Evolutionary conservation across 2,113 vertebrate species (phyloP).

Genomic region (Microcebus tavaratra): DNA sequence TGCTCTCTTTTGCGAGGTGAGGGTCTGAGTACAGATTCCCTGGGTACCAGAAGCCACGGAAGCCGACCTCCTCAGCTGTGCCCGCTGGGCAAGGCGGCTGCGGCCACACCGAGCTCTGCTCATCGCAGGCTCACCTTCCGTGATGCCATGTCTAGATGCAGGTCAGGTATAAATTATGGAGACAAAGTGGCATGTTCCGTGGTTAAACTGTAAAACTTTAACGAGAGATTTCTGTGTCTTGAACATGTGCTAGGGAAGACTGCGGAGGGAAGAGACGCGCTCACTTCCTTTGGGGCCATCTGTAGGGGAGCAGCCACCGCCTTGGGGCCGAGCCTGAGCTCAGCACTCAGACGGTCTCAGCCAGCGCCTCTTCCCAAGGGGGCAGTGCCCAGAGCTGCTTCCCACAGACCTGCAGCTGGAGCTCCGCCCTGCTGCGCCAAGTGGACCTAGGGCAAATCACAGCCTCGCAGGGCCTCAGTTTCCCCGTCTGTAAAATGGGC

Average conservation of each 20-base stretch:
- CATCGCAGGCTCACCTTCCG: constrained; percentile 83
- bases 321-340: neutral
- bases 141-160: constrained; percentile 89
- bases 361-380: neutral
- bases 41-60: neutral
- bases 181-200: constrained; percentile 84
- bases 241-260: constrained; percentile 66
- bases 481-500: constrained; percentile 26
- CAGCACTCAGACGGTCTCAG: neutral
- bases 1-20: neutral
- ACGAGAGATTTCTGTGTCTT: constrained; percentile 83
- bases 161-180: constrained; percentile 88
- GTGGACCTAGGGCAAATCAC: neutral
- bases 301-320: neutral
- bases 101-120: constrained; percentile 80
- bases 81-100: constrained; percentile 73
- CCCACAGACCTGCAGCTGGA: neutral
- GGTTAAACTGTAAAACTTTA: constrained; percentile 86
- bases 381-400: neutral
- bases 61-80: neutral
- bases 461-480: neutral
- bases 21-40: neutral
- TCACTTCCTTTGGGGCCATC: neutral
- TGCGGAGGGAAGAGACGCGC: neutral
- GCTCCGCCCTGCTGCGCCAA: neutral